A percentile compares a stretch with the other conserved stretches of the same genome.
Conservation (phyloP, 2,888 invertebrate genomes). For the Drosophila maculinotata region DNA sequence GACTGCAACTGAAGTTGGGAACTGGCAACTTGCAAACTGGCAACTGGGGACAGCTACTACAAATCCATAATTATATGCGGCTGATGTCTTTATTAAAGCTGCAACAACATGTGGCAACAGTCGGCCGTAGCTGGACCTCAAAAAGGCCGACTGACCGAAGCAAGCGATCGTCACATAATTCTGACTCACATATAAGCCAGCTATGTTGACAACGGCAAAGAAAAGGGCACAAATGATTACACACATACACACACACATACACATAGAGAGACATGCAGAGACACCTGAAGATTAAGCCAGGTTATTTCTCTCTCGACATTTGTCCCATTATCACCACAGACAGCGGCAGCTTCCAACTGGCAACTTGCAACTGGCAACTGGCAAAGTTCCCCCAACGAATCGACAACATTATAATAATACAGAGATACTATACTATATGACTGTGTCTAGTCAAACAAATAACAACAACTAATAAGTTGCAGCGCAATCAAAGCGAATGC, state of each 20-base stretch:
- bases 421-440: slow-evolving; percentile 69
- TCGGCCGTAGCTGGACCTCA: slow-evolving; percentile 55
- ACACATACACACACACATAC: slow-evolving; percentile 48
- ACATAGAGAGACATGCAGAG: slow-evolving; percentile 31
- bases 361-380: slow-evolving; percentile 42
- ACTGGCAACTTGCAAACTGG: not conserved
- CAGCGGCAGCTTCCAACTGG: slow-evolving; percentile 78
- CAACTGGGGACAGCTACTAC: slow-evolving; percentile 63
- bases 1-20: slow-evolving; percentile 8
- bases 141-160: slow-evolving; percentile 64
- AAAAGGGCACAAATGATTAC: slow-evolving; percentile 82
- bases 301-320: slow-evolving; percentile 78
- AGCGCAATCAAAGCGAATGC: slow-evolving; percentile 70
- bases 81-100: slow-evolving; percentile 83
- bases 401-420: slow-evolving; percentile 61
- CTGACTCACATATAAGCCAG: slow-evolving; percentile 82
- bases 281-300: slow-evolving; percentile 83
- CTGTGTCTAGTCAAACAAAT: slow-evolving; percentile 82
- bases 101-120: slow-evolving; percentile 72
- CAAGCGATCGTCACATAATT: slow-evolving; percentile 74
- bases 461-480: slow-evolving; percentile 82
- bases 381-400: slow-evolving; percentile 17
- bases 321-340: slow-evolving; percentile 79
- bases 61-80: slow-evolving; percentile 82
- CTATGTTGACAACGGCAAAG: slow-evolving; percentile 84